These are phyloP conservation scores for Antheraea mylitta DNA, from an alignment of 1,140 invertebrate genomes.

Conservation along the genomic window DNA sequence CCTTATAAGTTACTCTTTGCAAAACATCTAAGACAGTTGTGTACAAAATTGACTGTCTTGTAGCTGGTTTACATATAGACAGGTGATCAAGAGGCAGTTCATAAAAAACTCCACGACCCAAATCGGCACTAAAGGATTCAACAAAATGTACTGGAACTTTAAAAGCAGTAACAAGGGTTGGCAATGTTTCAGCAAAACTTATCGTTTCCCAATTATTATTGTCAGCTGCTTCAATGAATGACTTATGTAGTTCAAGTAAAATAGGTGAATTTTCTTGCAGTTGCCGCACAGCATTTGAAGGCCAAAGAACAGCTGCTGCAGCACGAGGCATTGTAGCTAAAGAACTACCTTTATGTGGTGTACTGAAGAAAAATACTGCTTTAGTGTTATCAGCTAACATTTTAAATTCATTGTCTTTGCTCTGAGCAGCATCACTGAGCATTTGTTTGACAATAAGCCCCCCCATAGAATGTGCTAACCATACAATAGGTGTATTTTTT, in stretches of 20 bases:
- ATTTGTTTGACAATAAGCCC: constrained; percentile 88
- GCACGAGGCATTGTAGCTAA: constrained; percentile 80
- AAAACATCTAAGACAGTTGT: constrained; percentile 64
- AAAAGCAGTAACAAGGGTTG: constrained; percentile 83
- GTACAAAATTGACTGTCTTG: constrained; percentile 76
- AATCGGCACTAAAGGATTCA: constrained; percentile 84
- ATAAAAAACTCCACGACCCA: constrained; percentile 87
- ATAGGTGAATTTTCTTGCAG: constrained; percentile 85
- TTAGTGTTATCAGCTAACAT: constrained; percentile 83
- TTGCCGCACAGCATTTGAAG: constrained; percentile 90
- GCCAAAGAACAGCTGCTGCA: constrained; percentile 85
- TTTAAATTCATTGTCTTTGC: constrained; percentile 50
- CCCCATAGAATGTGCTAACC: constrained; percentile 93
- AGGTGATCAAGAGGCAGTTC: constrained; percentile 87
- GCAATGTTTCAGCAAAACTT: constrained; percentile 87
- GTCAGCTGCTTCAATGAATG: constrained; percentile 81
- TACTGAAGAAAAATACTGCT: constrained; percentile 89
- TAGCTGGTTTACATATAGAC: constrained; percentile 88
- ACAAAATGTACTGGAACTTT: constrained; percentile 83
- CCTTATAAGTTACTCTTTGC: constrained; percentile 38
- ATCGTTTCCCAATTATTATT: constrained; percentile 81
- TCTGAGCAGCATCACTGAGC: constrained; percentile 50
- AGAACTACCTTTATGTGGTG: constrained; percentile 84
- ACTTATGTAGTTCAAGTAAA: constrained; percentile 82
- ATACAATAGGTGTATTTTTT: constrained; percentile 83